These are phyloP conservation scores for Thalassaphorura encarpata DNA, from an alignment of 1,140 invertebrate species.

Conservation along the genomic window DNA sequence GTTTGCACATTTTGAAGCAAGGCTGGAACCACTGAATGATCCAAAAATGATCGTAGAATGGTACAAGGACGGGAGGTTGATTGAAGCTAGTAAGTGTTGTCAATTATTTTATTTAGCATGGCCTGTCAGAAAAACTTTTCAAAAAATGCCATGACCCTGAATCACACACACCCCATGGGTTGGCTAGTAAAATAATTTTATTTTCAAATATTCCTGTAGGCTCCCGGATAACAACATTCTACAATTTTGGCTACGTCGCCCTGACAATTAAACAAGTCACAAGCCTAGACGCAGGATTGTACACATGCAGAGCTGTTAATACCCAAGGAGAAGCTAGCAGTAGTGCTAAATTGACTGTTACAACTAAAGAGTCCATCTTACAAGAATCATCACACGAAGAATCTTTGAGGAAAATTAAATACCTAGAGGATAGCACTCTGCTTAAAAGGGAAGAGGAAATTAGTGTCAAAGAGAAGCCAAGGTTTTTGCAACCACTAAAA, in stretches of 20 bases:
- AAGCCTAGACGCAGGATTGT: constrained; percentile 79
- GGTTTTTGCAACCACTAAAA: constrained; percentile 74
- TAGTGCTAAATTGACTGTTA: constrained; percentile 73
- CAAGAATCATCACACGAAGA: constrained; percentile 76
- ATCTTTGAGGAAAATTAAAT: constrained; percentile 78
- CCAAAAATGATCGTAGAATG: constrained; percentile 85
- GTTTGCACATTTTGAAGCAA: constrained; percentile 91
- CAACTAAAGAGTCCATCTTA: constrained; percentile 73
- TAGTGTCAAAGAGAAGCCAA: constrained; percentile 46
- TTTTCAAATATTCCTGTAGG: constrained; percentile 37
- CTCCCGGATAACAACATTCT: constrained; percentile 86
- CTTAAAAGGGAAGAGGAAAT: constrained; percentile 5
- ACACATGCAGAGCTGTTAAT: constrained; percentile 81
- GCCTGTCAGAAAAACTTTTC: not conserved
- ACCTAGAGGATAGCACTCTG: constrained; percentile 66
- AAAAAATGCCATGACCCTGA: constrained; percentile 5
- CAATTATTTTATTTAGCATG: too few species aligned
- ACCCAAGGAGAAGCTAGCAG: constrained; percentile 77
- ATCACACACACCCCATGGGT: too few species aligned
- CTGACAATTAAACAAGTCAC: constrained; percentile 89
- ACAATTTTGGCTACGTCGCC: constrained; percentile 94
- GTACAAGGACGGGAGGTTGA: constrained; percentile 82
- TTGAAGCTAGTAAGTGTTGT: constrained; percentile 68
- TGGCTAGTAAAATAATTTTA: not conserved
- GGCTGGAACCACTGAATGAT: constrained; percentile 86